Conservation (phyloP, 2,113 vertebrate genomes). For the Pipra filicauda region DNA sequence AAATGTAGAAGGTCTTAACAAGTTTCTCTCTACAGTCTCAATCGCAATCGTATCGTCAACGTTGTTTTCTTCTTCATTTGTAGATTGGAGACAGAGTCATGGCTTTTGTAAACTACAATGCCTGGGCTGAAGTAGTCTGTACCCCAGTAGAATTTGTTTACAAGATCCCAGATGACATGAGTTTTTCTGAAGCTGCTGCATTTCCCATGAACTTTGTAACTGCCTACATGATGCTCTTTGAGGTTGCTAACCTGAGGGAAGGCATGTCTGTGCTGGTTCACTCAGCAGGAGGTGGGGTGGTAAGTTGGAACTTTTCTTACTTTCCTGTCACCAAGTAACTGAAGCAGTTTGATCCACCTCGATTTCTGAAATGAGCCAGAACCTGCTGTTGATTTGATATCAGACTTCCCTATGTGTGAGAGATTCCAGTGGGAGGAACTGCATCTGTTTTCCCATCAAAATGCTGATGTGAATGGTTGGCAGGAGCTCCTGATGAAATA, state of each 20-base stretch:
- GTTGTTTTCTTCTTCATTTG: not conserved
- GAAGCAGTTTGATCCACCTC: not conserved
- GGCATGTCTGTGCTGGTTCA: conserved; percentile 98
- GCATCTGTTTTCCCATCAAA: not conserved
- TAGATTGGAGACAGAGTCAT: conserved; percentile 97
- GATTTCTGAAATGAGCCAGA: not conserved
- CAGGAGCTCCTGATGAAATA: not conserved
- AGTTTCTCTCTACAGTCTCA: not conserved
- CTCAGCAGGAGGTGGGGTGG: conserved; percentile 94
- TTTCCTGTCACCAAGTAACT: not conserved
- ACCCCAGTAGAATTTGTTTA: conserved; percentile 91
- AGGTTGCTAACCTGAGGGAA: conserved; percentile 93
- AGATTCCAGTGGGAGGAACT: not conserved
- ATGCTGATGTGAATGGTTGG: not conserved
- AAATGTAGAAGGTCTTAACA: not conserved
- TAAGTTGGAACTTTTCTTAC: conserved; percentile 69
- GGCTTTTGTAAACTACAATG: conserved; percentile 95
- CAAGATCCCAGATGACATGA: conserved; percentile 96
- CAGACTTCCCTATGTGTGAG: not conserved
- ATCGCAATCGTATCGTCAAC: accelerated
- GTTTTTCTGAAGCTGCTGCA: conserved; percentile 90
- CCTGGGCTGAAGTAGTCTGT: conserved; percentile 98
- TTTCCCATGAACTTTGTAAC: conserved; percentile 97
- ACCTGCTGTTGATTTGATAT: not conserved
- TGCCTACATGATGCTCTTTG: conserved; percentile 98